Conservation (phyloP, 2,888 invertebrate species). For the Autographa pulchrina region DNA sequence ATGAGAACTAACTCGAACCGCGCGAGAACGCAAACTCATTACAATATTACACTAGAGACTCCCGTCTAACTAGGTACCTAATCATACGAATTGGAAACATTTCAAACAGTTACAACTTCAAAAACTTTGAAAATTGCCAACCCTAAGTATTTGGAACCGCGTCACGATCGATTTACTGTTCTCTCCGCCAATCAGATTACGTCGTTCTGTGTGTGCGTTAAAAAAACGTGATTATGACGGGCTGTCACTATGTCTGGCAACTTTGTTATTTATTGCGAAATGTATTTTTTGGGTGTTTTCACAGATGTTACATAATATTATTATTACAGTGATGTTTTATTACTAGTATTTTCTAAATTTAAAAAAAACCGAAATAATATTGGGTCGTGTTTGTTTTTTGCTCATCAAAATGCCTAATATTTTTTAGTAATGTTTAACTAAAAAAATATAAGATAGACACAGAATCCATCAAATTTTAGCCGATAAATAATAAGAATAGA, state of each 20-base stretch:
- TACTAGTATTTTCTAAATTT: constrained; percentile 23
- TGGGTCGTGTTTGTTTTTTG: constrained; percentile 23
- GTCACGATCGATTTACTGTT: constrained; percentile 8
- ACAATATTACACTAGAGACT: constrained; percentile 47
- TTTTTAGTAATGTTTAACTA: too few species aligned
- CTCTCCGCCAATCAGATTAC: constrained; percentile 11
- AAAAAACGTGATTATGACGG: constrained; percentile 17
- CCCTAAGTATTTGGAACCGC: constrained; percentile 24
- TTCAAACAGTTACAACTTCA: constrained; percentile 46
- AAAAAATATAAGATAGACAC: too few species aligned
- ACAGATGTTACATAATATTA: constrained; percentile 25
- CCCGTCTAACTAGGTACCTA: constrained; percentile 30
- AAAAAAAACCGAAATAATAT: constrained; percentile 34
- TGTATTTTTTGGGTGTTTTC: constrained; percentile 28
- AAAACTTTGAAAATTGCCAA: constrained; percentile 26
- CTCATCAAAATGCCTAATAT: too few species aligned
- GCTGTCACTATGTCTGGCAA: constrained; percentile 39
- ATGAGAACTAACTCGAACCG: constrained; percentile 44
- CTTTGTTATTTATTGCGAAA: constrained; percentile 13
- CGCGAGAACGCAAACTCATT: constrained; percentile 46
- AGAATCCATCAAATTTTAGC: too few species aligned
- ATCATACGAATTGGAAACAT: constrained; percentile 52
- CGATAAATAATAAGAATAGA: too few species aligned
- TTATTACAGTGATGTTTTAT: constrained; percentile 3
- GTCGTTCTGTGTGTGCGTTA: constrained; percentile 22